Evolutionary conservation across 92 coral and sea anemone species (phyloP), one percentile per base, ranked within the genome.

Genomic region (Meandrina meandrites): DNA sequence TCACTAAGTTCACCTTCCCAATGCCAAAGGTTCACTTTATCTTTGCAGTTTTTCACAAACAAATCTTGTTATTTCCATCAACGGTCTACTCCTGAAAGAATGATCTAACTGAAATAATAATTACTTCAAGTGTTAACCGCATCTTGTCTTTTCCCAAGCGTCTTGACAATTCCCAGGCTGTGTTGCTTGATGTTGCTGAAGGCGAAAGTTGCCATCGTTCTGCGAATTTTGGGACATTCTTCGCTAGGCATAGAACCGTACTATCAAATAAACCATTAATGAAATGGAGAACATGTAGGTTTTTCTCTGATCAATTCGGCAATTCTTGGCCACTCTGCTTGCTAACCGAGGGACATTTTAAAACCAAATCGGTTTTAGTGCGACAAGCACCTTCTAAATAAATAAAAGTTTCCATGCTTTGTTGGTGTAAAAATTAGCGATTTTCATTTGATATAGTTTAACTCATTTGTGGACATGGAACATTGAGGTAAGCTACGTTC

Each of bases 401-500:
- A 71, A 15, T 16, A 4, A 73, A 35, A 19, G 12, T 21, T 37
- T 73, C n/a, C 7, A 34, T 5, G 18, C 27, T 73, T 73, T 73
- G n/a, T 73, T n/a, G 37, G 30, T 18, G 27, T 37, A 37, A 50
- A 35, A 73, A 73, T 73, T 21, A 73, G 21, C 78, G 78, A 36
- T 8, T 18, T 73, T 73, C 51, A 40, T 73, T 73, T 73, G 78
- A 19, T 27, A 66, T 66, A 66, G 35, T 66, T 27, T 28, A 28
- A 66, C 35, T 66, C 35, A 66, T 27, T 66, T 11, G 28, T 66
- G 71, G 71, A 53, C 36, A 57, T 21, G 27, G 71, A n/a, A 53
- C 36, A 57, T 56, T 57, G 66, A 77, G 54, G 79, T 27, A 76
- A 76, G 32, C 45, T 76, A 6, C 79, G 13, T 54, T 79, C 82